A percentile compares a stretch with the other conserved stretches of the same genome.
Conservation (phyloP, 2,113 vertebrate species). For the Etheostoma spectabile region DNA sequence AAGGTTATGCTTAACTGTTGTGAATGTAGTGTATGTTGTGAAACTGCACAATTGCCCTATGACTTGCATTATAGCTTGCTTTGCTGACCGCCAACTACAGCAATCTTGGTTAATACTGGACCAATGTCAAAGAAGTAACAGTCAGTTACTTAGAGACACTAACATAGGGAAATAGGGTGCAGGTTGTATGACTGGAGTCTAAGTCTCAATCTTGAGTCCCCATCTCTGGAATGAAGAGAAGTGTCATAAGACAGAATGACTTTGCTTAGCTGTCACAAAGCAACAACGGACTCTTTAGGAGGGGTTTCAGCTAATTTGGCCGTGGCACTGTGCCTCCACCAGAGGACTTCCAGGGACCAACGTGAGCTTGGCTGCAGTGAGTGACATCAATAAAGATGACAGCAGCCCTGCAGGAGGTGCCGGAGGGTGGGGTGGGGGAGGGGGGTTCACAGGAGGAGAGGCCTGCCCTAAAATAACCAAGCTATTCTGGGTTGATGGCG, state of each 20-base stretch:
- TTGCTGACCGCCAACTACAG: no score
- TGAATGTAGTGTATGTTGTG: no score
- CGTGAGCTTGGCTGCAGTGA: not conserved
- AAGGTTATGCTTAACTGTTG: no score
- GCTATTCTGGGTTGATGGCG: constrained; percentile 6
- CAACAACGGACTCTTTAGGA: constrained; percentile 12
- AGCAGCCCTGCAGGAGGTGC: constrained; percentile 25
- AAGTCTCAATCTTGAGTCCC: no score
- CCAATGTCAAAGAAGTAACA: no score
- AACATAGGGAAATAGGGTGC: no score
- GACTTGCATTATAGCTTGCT: no score
- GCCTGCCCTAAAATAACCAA: constrained; percentile 54
- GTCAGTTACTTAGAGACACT: no score
- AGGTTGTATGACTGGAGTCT: no score
- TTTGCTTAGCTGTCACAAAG: constrained; percentile 19
- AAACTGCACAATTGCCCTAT: no score
- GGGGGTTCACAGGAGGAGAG: constrained; percentile 10
- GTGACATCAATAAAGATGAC: constrained; percentile 58
- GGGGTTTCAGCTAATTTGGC: constrained; percentile 15
- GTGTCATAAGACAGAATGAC: constrained; percentile 17
- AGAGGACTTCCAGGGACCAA: constrained; percentile 24
- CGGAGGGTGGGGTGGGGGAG: not conserved
- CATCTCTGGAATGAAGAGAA: not conserved
- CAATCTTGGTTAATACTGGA: no score
- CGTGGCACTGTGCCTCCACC: not conserved